These are phyloP conservation scores for Eptesicus fuscus DNA, from an alignment of 2,113 vertebrate genomes.

Conservation along the genomic window DNA sequence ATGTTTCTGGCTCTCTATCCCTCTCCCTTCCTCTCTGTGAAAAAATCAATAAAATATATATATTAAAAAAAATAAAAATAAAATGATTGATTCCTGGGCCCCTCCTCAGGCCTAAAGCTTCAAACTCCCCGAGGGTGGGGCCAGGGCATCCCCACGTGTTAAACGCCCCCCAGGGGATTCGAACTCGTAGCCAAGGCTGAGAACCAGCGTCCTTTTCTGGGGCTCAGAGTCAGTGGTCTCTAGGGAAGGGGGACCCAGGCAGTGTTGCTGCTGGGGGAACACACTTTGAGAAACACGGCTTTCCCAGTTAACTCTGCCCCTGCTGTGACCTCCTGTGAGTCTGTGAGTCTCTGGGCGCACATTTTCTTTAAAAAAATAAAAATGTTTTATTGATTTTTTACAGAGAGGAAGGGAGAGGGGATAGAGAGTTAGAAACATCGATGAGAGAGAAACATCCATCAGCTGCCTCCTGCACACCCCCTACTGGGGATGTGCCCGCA, in stretches of 20 bases:
- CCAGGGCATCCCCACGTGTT: not conserved
- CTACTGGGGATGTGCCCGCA: too few relatives aligned
- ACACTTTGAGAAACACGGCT: not conserved
- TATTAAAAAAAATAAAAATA: too few relatives aligned
- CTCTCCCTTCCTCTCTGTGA: too few relatives aligned
- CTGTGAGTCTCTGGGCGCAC: not conserved
- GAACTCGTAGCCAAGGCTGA: not conserved
- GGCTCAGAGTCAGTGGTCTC: not conserved
- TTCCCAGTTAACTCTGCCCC: not conserved
- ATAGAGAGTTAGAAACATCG: too few relatives aligned
- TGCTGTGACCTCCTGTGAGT: not conserved
- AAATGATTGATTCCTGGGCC: not conserved
- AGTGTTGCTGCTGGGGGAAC: too few relatives aligned
- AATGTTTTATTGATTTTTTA: too few relatives aligned
- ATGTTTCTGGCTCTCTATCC: too few relatives aligned
- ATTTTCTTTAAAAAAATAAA: too few relatives aligned
- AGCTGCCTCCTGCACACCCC: too few relatives aligned
- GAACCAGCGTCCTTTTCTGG: not conserved
- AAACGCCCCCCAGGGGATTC: not conserved
- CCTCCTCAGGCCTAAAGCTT: not conserved
- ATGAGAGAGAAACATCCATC: too few relatives aligned
- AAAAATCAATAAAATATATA: too few relatives aligned
- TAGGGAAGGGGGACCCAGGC: not conserved
- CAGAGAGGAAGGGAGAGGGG: too few relatives aligned
- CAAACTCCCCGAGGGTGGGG: not conserved